Base-by-base conservation (phyloP, 2,888 invertebrate genomes). In the Coenonympha glycerion region DNA sequence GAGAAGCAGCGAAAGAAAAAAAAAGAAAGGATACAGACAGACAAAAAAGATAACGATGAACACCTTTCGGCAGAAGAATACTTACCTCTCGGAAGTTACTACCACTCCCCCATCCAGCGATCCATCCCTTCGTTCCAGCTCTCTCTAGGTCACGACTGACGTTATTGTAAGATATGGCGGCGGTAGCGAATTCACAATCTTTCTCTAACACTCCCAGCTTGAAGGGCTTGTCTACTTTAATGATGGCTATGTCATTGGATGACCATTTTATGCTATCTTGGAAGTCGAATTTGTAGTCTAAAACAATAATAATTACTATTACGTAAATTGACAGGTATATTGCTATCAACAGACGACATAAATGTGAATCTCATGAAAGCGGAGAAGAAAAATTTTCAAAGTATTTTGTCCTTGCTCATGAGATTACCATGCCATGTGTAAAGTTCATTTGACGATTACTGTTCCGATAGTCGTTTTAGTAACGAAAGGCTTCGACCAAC, bases 191-290 rank as follows among this genome's bases (percentile, higher is more conserved):
- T 52, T 86, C 76, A 31, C 86, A 87, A 1, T 76, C 82, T 22
- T 68, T 73, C 57, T 87, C 86, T 4, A 28, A 19, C 0, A 79
- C 73, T 2, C 83, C 83, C 0, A 86, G 61, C 57, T 82, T 85
- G 60, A 87, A 86, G 0, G 81, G 73, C 47, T 66, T 81, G 47
- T 86, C 74, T 2, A 86, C 86, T 69, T 80, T 84, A 0, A 87
- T 81, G 24, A 87, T 79, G 0, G 86, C 86, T 34, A 87, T 87
- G 39, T 87, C 86, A 57, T 87, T 87, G 0, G 86, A 79, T 0
- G 86, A 84, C 86, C 86, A 87, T 58, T 85, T 86, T 47, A 83
- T 75, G 50, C 84, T 86, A 63, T 87, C 86, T 79, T 84, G 80
- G 66, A 86, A 86, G 63, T 86, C 86, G 56, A 86, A 87, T 59